Conservation (phyloP, 2,797 vertebrate genomes). For the Cheracebus regulus region DNA sequence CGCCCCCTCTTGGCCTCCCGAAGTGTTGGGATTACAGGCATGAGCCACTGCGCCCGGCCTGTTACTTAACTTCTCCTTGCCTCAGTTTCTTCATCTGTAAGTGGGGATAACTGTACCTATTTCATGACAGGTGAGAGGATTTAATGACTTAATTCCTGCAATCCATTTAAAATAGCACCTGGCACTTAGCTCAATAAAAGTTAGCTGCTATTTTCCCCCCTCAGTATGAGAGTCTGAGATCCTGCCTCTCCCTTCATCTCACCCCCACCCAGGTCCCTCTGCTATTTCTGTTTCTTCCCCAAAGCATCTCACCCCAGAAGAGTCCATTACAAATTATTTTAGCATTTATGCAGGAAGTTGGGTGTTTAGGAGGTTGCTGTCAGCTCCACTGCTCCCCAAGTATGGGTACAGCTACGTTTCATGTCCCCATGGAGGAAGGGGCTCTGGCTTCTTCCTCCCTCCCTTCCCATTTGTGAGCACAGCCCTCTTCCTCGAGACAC, state of each 20-base stretch:
- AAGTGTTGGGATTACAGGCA: background rate
- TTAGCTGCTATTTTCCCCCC: too few relatives aligned
- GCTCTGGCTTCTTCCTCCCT: background rate
- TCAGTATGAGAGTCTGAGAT: background rate
- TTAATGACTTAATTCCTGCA: background rate
- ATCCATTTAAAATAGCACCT: background rate
- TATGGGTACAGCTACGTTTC: background rate
- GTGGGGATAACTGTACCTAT: background rate
- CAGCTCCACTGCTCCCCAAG: background rate
- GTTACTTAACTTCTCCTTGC: background rate
- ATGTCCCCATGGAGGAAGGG: background rate
- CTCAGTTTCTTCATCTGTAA: background rate
- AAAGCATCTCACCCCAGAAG: background rate
- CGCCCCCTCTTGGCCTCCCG: background rate
- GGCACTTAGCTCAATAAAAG: background rate
- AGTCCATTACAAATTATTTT: background rate
- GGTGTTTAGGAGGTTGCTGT: background rate
- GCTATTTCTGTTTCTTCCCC: background rate
- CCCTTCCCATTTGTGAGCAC: background rate
- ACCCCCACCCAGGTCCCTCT: background rate
- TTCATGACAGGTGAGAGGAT: background rate
- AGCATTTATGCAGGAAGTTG: background rate
- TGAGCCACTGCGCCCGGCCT: background rate
- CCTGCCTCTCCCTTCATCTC: too few relatives aligned
- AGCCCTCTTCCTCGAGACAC: slow-evolving; percentile 73